These are phyloP conservation scores for Tragopan temminckii DNA, from an alignment of 2,797 vertebrate genomes.

Conservation along the genomic window DNA sequence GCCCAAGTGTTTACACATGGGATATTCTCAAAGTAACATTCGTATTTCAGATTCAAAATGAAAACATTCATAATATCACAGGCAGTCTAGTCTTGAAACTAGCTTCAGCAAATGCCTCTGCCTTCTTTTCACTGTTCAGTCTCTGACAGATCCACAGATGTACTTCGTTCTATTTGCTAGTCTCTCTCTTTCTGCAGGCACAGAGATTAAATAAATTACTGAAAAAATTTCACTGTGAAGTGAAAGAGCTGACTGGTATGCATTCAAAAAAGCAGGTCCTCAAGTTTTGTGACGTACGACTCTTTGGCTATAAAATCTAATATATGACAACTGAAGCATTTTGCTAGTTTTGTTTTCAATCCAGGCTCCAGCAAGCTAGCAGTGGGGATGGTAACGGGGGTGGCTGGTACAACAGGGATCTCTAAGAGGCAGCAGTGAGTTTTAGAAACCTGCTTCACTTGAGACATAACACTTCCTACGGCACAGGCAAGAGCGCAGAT, in stretches of 20 bases:
- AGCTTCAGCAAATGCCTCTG: slow-evolving; percentile 21
- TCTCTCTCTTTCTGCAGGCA: neutral
- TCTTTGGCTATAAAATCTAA: neutral
- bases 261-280: neutral
- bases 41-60: slow-evolving; percentile 15
- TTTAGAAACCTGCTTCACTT: neutral
- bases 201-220: neutral
- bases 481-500: neutral
- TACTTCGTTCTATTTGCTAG: neutral
- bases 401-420: neutral
- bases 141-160: neutral
- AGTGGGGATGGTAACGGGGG: neutral
- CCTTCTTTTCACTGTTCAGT: neutral
- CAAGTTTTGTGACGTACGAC: neutral
- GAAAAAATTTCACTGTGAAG: neutral
- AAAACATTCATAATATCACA: slow-evolving; percentile 16
- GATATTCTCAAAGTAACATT: neutral
- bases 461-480: neutral
- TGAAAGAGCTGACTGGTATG: neutral
- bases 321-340: neutral
- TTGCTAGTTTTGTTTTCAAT: neutral
- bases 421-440: neutral
- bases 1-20: neutral
- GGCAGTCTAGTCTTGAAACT: neutral
- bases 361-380: neutral